Evolutionary conservation across 2,113 vertebrate genomes (phyloP), one percentile per base, ranked within the genome.

Genomic region (Rhegmatorhina hoffmannsi): DNA sequence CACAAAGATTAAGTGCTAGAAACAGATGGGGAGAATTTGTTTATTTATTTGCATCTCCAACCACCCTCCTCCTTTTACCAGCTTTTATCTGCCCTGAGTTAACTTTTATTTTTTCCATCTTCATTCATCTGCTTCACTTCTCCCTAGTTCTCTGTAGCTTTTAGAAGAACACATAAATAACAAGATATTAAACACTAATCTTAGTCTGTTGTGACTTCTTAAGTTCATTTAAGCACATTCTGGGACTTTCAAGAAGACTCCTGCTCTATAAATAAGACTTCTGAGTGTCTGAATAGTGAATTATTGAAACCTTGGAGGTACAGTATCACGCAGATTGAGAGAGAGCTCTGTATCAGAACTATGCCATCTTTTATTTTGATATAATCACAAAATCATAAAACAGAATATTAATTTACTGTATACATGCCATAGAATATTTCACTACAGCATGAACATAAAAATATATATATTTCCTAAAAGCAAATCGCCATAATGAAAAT

Each of bases 241-340:
- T 73, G 58, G 31, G 79, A 90, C 31, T 73, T 90, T 66, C 19
- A 90, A 69, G 70, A 73, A 7, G 25, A 68, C 24, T 94, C 6
- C 15, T 88, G 19, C 63, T 77, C 53, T 82, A 55, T 49, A 46
- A 91, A 18, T 58, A 76, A 80, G 49, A 80, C 53, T 92, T 91
- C n/a, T 38, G 55, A 69, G 36, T 62, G 18, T 73, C 81, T 69
- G 72, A 58, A 86, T 21, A 56, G 19, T 92, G 50, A 96, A 95
- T 88, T 93, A 96, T 58, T 83, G 50, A 95, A 91, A 80, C 38
- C 49, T 76, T 93, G 50, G n/a, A 95, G 89, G 44, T 60, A 87
- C 12, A 63, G 52, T 43, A 87, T 29, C 33, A 77, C 19, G 67
- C 56, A 55, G 64, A 74, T 55, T 70, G 60, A 87, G 25, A 13